Evolutionary conservation across 1,140 invertebrate species (phyloP).

Genomic region (Zaprionus gabonicus): DNA sequence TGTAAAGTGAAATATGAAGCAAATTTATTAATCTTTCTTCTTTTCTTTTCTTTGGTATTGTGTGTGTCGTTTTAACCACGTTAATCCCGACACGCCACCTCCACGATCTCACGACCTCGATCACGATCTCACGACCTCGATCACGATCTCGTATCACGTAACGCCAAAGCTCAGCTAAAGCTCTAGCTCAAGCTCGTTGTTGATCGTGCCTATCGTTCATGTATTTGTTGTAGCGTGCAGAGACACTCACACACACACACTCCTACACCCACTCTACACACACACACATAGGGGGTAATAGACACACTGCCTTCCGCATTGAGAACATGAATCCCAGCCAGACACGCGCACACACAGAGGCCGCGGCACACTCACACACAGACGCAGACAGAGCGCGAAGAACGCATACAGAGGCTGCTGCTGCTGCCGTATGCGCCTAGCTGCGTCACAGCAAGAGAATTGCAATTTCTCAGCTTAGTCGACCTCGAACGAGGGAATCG

Average conservation of each 20-base stretch:
- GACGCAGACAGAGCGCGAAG: neutral
- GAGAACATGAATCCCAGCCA: conserved; percentile 18
- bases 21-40: conserved; percentile 49
- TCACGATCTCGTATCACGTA: conserved; percentile 31
- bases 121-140: conserved; percentile 4
- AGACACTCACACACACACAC: conserved; percentile 6
- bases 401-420: neutral
- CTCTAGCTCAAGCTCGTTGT: conserved; percentile 18
- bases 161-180: conserved; percentile 47
- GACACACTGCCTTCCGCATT: neutral
- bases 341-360: neutral
- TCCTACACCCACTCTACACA: neutral
- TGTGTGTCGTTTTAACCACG: conserved; percentile 43
- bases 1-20: conserved; percentile 19
- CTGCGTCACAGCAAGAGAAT: neutral
- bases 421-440: neutral
- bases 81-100: conserved; percentile 44
- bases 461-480: neutral
- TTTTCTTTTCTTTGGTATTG: conserved; percentile 53
- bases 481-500: conserved; percentile 8
- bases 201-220: conserved; percentile 5
- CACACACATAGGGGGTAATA: neutral
- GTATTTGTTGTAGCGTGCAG: conserved; percentile 4
- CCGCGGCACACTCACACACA: neutral
- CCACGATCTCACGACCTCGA: conserved; percentile 34